phyloP scores from a whole-genome alignment of 2,797 vertebrate genomes.

The Epinephelus coioides region DNA sequence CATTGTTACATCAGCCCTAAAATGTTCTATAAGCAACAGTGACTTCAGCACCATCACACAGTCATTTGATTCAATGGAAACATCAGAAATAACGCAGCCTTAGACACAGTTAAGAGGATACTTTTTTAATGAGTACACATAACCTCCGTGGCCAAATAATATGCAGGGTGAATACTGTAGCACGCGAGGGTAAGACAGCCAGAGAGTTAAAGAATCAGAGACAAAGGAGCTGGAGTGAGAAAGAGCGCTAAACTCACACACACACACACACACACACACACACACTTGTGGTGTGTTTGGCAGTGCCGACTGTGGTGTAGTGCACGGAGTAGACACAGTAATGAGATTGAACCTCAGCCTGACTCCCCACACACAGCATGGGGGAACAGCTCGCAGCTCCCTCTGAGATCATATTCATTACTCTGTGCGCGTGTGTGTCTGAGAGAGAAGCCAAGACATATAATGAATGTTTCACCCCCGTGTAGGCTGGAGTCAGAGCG shows the following conservation, averaged over 20 bases:
- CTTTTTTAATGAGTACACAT: neutral
- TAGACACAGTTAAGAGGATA: neutral
- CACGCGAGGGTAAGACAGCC: neutral
- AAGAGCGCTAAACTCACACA: neutral
- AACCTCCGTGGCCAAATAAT: neutral
- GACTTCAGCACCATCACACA: neutral
- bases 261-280: neutral
- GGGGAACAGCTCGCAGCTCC: constrained; percentile 20
- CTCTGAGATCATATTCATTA: constrained; percentile 53
- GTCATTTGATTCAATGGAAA: neutral
- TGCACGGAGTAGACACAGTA: constrained; percentile 30
- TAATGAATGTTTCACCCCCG: constrained; percentile 46
- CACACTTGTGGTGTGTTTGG: constrained; percentile 11
- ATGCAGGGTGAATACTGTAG: neutral
- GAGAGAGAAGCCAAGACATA: constrained; percentile 20
- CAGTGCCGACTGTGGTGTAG: constrained; percentile 8
- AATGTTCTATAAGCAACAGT: too few relatives aligned
- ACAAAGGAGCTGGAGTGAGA: neutral
- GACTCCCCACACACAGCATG: constrained; percentile 34
- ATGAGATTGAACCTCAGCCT: constrained; percentile 42
- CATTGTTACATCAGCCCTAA: too few relatives aligned
- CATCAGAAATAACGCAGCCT: neutral
- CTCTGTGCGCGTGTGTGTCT: constrained; percentile 4
- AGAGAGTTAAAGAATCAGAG: neutral
- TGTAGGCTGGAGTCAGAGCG: constrained; percentile 29